Evolutionary conservation across 2,113 vertebrate genomes (phyloP), one percentile per base, ranked within the genome.

Genomic region (Lethenteron camtschaticum): DNA sequence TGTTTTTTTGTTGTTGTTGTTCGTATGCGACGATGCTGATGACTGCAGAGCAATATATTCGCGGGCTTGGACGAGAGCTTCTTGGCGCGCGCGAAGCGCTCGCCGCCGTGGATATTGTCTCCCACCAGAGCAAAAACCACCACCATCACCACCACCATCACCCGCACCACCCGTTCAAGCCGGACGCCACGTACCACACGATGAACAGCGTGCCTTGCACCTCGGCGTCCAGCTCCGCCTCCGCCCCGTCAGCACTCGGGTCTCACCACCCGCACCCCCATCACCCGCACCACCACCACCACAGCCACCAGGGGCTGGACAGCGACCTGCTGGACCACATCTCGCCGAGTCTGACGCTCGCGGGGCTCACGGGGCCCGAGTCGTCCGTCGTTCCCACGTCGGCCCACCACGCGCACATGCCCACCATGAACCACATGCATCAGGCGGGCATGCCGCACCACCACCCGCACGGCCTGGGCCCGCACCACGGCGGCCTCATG

Each of bases 71-170:
- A 92, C 69, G 88, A 92, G 81, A 83, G 84, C 24, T 72, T 92
- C 71, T 85, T 92, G 76, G 83, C 87, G 72, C 82, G 88, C 1
- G 88, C 88, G 88, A 90, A 81, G 88, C 88, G 72, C 79, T 90
- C 80, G 88, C 88, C 18, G 88, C 88, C 1, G 88, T 90, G 82
- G 88, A 90, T 77, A 86, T 90, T 14, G 91, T 85, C 79, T 78
- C 87, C 1, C 88, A 89, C 77, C 89, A 89, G 77, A 85, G 80
- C 10, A 95, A 82, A 84, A 89, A 90, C 81, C 91, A 92, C 75
- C 90, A 94, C 78, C 85, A 85, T 73, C 87, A 88, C 76, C 90
- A 89, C 74, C 92, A 96, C 77, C 92, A 96, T 85, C 95, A 90
- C 72, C 92, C 92, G 77, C 95, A 87, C 86, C 87, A 89, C 70